Base-by-base conservation (phyloP, 1,140 invertebrate genomes). In the Nymphalis io region DNA sequence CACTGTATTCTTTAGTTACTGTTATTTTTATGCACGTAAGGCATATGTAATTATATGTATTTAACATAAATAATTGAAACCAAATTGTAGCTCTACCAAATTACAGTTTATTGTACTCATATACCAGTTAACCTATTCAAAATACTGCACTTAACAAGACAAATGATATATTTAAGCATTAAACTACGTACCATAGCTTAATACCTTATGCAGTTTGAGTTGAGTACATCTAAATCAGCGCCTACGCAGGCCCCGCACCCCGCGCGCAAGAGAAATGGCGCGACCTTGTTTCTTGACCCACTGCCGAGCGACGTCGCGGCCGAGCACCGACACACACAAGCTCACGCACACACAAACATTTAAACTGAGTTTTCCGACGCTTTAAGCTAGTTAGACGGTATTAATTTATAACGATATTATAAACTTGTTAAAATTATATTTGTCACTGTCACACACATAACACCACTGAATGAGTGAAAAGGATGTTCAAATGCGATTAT, bases 251-350 rank as follows among this genome's bases (percentile, higher is more conserved):
- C 53, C 27, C 27, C 27, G 5, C 27, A 27, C 72, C 38, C 58
- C 62, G 39, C 64, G 38, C 38, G 59, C 58, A 60, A 81, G 85
- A 88, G 85, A 88, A 88, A 88, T 86, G 84, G 76, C 79, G 70
- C 75, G 86, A 81, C 86, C 86, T 87, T 87, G 86, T 88, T 88
- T 79, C 76, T 79, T 87, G 86, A 87, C 86, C 85, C 76, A 88
- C 82, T 88, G 84, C 63, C 80, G 66, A 40, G 62, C 70, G 84
- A 85, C 84, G 83, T 87, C 85, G 80, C 84, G 60, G 84, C 76
- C 80, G 78, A 74, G 82, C 78, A 85, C 84, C 72, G 57, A 63
- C 70, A 67, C 71, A 72, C 53, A 59, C 60, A 53, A 18, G 15
- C 33, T n/a, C 42, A 67, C 51, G 12, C 20, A 55, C 51, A 55